These are phyloP conservation scores for Nannoperca obscura DNA, from an alignment of 2,797 vertebrate species.

Conservation along the genomic window DNA sequence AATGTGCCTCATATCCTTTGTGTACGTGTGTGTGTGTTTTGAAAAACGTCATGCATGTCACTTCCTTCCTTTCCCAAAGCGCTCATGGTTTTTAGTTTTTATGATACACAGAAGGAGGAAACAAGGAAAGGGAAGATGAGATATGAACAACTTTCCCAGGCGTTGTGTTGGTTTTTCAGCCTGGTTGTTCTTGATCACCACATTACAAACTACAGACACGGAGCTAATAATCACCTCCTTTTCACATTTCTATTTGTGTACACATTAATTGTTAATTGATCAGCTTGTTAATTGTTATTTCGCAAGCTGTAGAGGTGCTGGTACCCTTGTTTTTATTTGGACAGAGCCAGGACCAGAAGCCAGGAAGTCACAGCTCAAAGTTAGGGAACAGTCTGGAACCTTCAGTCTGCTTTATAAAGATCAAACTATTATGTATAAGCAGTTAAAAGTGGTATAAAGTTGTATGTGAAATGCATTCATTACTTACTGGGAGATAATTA, in stretches of 20 bases:
- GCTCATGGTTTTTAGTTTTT: conserved; percentile 49
- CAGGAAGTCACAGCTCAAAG: no score
- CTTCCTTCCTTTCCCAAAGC: conserved; percentile 69
- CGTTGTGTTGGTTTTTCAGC: not conserved
- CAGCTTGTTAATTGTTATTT: no score
- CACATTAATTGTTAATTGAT: no score
- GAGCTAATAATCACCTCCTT: not conserved
- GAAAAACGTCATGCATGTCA: conserved; percentile 54
- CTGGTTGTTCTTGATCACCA: not conserved
- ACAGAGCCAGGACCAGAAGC: not conserved
- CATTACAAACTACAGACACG: not conserved
- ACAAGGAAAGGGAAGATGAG: conserved; percentile 34
- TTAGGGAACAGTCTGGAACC: no score
- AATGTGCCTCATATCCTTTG: conserved; percentile 48
- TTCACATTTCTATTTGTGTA: not conserved
- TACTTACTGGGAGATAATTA: not conserved
- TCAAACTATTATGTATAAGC: no score
- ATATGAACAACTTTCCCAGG: not conserved
- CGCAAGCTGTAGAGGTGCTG: not conserved
- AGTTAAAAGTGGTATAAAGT: no score
- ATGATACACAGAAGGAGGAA: conserved; percentile 34
- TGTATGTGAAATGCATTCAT: not conserved
- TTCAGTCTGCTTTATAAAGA: no score
- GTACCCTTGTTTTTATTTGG: not conserved
- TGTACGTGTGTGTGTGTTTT: conserved; percentile 28